These are phyloP conservation scores for Drosophila elegans DNA, from an alignment of 1,140 invertebrate genomes.

Conservation along the genomic window DNA sequence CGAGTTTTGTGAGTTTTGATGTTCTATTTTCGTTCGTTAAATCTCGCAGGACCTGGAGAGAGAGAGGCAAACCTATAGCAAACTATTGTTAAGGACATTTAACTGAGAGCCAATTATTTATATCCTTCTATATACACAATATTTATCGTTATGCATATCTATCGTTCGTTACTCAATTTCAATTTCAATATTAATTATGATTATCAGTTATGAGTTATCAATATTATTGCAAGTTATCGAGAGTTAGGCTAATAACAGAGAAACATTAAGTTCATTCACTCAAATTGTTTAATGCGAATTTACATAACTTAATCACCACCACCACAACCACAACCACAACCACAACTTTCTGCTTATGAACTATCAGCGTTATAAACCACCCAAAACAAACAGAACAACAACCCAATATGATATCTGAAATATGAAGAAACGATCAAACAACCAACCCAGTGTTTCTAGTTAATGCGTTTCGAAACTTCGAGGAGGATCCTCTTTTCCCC, in stretches of 20 bases:
- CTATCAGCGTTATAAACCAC: slow-evolving; percentile 55
- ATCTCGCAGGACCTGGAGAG: slow-evolving; percentile 72
- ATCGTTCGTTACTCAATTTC: slow-evolving; percentile 71
- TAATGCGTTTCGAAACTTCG: slow-evolving; percentile 50
- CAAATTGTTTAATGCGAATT: slow-evolving; percentile 73
- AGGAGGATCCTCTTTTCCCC: slow-evolving; percentile 15
- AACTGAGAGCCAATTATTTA: slow-evolving; percentile 74
- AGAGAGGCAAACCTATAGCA: slow-evolving; percentile 65
- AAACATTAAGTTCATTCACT: slow-evolving; percentile 75
- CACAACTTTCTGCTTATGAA: slow-evolving; percentile 64
- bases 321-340: slow-evolving; percentile 30
- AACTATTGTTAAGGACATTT: slow-evolving; percentile 59
- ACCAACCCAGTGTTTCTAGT: slow-evolving; percentile 66
- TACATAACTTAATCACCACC: slow-evolving; percentile 53
- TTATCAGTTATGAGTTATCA: slow-evolving; percentile 44
- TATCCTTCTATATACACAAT: slow-evolving; percentile 48
- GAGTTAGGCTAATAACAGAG: slow-evolving; percentile 74
- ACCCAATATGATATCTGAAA: slow-evolving; percentile 46
- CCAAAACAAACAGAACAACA: slow-evolving; percentile 26
- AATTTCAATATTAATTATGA: slow-evolving; percentile 58
- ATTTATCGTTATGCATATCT: slow-evolving; percentile 66
- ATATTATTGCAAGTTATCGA: slow-evolving; percentile 75
- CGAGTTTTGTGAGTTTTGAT: slow-evolving; percentile 50
- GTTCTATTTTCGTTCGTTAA: slow-evolving; percentile 38
- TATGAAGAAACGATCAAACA: slow-evolving; percentile 45